Evolutionary conservation across 2,797 vertebrate species (phyloP), one percentile per base, ranked within the genome.

Genomic region (Typhlichthys eigenmanni): DNA sequence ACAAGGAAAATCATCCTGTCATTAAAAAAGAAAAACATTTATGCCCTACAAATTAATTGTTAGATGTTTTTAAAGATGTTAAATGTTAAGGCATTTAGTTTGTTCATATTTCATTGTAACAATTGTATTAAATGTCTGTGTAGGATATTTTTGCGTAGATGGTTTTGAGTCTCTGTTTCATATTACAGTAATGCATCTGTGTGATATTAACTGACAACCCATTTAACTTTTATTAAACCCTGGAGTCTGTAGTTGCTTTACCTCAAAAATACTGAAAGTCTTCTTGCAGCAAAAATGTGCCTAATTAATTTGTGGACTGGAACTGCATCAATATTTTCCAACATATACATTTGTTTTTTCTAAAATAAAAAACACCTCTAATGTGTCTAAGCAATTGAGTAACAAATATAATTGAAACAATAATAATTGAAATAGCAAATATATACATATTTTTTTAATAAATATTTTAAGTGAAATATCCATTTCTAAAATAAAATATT

Each of bases 1-100:
- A 80, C 71, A 81, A 79, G 58, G 65, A 38, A 38, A 38, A 38
- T 38, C 34, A 38, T 38, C 34, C 34, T 8, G 34, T 38, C 29
- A 61, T 55, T 14, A 58, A 55, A 69, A 69, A 55, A 47, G 2
- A 38, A 38, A 24, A 24, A 24, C 24, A 24, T 24, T 8, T 38
- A 38, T 38, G 34, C 34, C 2, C 34, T 38, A 38, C 34, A 38
- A 24, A 3, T 24, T 24, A 3, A 38, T 38, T 38, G 34, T 38
- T 38, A 7, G 34, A 6, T 47, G 61, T 51, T 57, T 17, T 57
- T 46, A 51, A 24, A 24, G 16, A 17, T 11, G 17, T 51, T 29
- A 5, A 11, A 53, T 53, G 24, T 53, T 13, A 29, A 53, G 6
- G 16, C 4, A 53, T 11, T 53, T 53, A 5, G 5, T 51, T 1